Evolutionary conservation across 2,113 vertebrate species (phyloP), one percentile per base, ranked within the genome.

Genomic region (Ardeotis arabs): DNA sequence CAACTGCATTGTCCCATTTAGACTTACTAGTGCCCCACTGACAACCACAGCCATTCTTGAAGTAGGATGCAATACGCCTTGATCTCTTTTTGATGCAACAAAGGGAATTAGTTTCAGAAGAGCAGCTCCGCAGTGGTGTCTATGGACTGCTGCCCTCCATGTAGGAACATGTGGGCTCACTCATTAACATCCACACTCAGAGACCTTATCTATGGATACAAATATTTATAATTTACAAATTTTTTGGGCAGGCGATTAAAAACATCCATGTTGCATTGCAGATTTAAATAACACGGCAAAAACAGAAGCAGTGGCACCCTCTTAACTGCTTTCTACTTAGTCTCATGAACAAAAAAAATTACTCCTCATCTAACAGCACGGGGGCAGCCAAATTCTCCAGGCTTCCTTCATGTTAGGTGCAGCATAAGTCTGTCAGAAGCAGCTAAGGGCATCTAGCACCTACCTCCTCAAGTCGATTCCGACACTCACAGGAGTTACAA

Each of bases 71-170:
- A 53, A 12, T 13, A 23, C 5, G 27, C 21, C 20, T 16, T 12
- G 11, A 29, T 16, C 25, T n/a, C 10, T 50, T 20, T 19, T 14
- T 24, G 35, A 22, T 44, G 23, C 29, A 74, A 11, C 7, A 15
- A 49, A 35, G 28, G 29, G 39, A 92, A 12, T 4, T 37, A 6
- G 17, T 8, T 23, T 55, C 21, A 49, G 29, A 45, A 45, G 23
- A 75, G 21, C 17, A 84, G 14, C 23, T 37, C 21, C 1, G 1
- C 47, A 25, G 19, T 10, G 7, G 45, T 31, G 6, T 41, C 22
- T 22, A 5, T 8, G 25, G 25, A 31, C 33, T 1, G 3, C 44
- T 39, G 47, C 18, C 31, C 50, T 66, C 25, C 0, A 0, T 3
- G 7, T 12, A 50, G 72, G 47, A 19, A 49, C 4, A 2, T 9